Evolutionary conservation across 2,888 invertebrate genomes (phyloP).

Genomic region (Archaeoteleia sp.): DNA sequence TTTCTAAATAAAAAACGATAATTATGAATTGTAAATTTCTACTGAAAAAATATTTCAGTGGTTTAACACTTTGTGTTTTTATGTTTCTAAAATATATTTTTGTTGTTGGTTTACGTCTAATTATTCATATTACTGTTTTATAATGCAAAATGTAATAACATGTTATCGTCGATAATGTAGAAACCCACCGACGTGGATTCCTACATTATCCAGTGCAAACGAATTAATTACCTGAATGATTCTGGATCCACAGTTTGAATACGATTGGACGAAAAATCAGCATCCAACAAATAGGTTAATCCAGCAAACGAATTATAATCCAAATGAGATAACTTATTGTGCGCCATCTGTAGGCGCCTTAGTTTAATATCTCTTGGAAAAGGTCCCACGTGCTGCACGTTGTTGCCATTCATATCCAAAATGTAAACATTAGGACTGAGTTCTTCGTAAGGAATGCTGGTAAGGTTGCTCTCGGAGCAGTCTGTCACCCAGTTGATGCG

Average conservation of each 20-base stretch:
- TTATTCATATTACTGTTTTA: too few relatives aligned
- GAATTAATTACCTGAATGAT: slow-evolving; percentile 80
- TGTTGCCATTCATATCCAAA: slow-evolving; percentile 83
- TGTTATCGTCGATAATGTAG: too few relatives aligned
- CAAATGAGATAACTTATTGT: slow-evolving; percentile 79
- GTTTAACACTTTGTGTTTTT: too few relatives aligned
- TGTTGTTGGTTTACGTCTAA: too few relatives aligned
- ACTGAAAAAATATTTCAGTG: too few relatives aligned
- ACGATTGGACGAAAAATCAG: slow-evolving; percentile 82
- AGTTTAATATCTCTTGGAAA: slow-evolving; percentile 83
- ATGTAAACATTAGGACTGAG: slow-evolving; percentile 83
- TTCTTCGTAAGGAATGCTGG: slow-evolving; percentile 81
- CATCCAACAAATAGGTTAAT: slow-evolving; percentile 81
- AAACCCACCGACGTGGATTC: too few relatives aligned
- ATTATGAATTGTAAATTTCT: too few relatives aligned
- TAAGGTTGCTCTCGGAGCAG: slow-evolving; percentile 84
- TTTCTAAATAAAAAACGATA: too few relatives aligned
- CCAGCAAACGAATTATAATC: slow-evolving; percentile 80
- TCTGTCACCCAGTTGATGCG: slow-evolving; percentile 86
- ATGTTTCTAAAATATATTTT: too few relatives aligned
- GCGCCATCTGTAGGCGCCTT: slow-evolving; percentile 82
- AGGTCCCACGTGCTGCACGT: slow-evolving; percentile 78
- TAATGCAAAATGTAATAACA: too few relatives aligned
- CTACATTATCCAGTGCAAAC: too few relatives aligned
- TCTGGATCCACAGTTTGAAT: slow-evolving; percentile 81